A percentile compares a stretch with the other conserved stretches of the same genome.
Evolutionary conservation across 2,888 invertebrate genomes (phyloP).

Genomic region (Cyclophora albipunctata): DNA sequence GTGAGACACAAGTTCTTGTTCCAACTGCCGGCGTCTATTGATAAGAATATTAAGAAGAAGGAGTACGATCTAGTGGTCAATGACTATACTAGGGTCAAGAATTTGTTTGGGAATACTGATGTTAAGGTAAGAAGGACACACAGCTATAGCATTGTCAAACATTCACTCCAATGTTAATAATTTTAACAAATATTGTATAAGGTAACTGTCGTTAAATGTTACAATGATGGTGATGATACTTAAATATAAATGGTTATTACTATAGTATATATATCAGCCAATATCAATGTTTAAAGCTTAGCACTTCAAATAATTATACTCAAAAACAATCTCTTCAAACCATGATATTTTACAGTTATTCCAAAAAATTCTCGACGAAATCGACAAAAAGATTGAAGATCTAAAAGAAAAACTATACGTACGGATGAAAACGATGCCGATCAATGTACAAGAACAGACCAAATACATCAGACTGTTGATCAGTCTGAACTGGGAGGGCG

Average conservation of each 20-base stretch:
- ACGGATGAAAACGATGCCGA: slow-evolving; percentile 92
- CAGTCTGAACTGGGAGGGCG: slow-evolving; percentile 78
- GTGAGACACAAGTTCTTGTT: slow-evolving; percentile 96
- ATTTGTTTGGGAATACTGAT: slow-evolving; percentile 95
- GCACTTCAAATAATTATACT: no score
- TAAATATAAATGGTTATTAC: no score
- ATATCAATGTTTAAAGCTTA: no score
- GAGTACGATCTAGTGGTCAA: slow-evolving; percentile 98
- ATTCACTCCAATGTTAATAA: no score
- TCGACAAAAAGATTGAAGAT: slow-evolving; percentile 89
- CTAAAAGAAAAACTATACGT: slow-evolving; percentile 87
- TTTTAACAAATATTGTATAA: no score
- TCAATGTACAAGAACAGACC: slow-evolving; percentile 95
- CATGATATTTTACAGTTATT: slow-evolving; percentile 76
- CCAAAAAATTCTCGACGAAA: slow-evolving; percentile 91
- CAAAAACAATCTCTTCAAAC: no score
- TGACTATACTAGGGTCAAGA: slow-evolving; percentile 96
- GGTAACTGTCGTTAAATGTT: no score
- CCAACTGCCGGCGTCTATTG: slow-evolving; percentile 95
- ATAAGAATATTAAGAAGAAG: slow-evolving; percentile 92
- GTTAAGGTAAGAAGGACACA: slow-evolving; percentile 75
- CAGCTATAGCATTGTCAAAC: neutral
- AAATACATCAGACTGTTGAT: slow-evolving; percentile 82
- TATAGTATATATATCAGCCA: no score
- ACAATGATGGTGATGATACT: no score